Evolutionary conservation across 2,888 invertebrate species (phyloP).

Genomic region (Pachymerium ferrugineum): DNA sequence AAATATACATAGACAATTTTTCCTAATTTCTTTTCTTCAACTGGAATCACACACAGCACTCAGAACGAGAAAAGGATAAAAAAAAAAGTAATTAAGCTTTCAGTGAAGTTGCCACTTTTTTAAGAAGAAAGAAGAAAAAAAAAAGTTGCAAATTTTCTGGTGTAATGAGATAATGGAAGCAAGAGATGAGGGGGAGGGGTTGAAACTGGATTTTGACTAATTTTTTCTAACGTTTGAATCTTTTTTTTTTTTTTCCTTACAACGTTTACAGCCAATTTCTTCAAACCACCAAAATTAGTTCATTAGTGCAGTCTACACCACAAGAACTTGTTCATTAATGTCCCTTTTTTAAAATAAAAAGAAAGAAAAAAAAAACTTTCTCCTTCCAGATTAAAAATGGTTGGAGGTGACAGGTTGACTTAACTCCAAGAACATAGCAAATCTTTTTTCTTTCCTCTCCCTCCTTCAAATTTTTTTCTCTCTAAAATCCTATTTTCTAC

Average conservation of each 20-base stretch:
- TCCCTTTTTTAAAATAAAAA: too few species aligned
- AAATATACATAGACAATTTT: too few species aligned
- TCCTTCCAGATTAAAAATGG: too few species aligned
- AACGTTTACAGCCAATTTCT: not conserved
- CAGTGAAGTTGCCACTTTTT: not conserved
- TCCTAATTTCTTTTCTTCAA: not conserved
- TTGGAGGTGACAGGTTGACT: too few species aligned
- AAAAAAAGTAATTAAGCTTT: not conserved
- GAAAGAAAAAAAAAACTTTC: too few species aligned
- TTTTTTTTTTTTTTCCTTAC: not conserved
- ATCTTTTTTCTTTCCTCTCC: not conserved
- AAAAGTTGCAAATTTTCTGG: not conserved
- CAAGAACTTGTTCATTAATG: not conserved
- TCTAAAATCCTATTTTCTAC: not conserved
- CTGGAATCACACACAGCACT: not conserved
- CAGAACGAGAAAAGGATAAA: not conserved
- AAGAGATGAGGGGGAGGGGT: too few species aligned
- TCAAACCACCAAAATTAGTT: not conserved
- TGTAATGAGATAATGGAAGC: not conserved
- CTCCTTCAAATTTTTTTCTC: not conserved
- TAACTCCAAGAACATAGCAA: too few species aligned
- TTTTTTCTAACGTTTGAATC: too few species aligned
- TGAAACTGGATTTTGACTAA: too few species aligned
- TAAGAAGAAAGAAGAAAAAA: too few species aligned
- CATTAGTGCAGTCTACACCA: not conserved